These are phyloP conservation scores for Pantelozetes paolii DNA, from an alignment of 2,888 invertebrate species.

Conservation along the genomic window DNA sequence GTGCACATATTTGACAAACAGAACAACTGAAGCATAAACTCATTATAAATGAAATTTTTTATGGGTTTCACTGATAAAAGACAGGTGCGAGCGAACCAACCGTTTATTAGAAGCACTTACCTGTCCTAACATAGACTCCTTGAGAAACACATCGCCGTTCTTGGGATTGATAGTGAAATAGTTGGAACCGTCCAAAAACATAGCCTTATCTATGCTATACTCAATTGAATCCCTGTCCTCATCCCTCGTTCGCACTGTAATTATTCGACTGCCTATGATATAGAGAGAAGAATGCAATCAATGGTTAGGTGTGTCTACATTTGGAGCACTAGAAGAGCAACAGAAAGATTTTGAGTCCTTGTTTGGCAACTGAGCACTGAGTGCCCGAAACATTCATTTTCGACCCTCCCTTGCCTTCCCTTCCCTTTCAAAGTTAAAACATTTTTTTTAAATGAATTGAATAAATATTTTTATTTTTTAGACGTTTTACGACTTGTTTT, in stretches of 20 bases:
- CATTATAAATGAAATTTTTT: conserved; percentile 26
- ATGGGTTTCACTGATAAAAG: conserved; percentile 21
- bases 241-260: conserved; percentile 47
- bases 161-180: conserved; percentile 67
- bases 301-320: conserved; percentile 39
- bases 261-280: conserved; percentile 47
- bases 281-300: conserved; percentile 30
- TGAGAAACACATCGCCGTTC: conserved; percentile 72
- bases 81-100: conserved; percentile 9
- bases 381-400: neutral
- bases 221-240: conserved; percentile 48
- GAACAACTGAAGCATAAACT: conserved; percentile 31
- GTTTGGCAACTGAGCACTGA: conserved; percentile 17
- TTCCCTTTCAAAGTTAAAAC: neutral
- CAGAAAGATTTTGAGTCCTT: neutral
- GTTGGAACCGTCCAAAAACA: conserved; percentile 49
- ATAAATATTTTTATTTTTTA: neutral
- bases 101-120: conserved; percentile 57
- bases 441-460: neutral
- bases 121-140: conserved; percentile 69
- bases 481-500: neutral
- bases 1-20: conserved; percentile 13
- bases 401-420: neutral
- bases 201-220: conserved; percentile 47
- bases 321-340: conserved; percentile 12